These are phyloP conservation scores for Andrena flavipes DNA, from an alignment of 2,888 invertebrate genomes.

Conservation along the genomic window DNA sequence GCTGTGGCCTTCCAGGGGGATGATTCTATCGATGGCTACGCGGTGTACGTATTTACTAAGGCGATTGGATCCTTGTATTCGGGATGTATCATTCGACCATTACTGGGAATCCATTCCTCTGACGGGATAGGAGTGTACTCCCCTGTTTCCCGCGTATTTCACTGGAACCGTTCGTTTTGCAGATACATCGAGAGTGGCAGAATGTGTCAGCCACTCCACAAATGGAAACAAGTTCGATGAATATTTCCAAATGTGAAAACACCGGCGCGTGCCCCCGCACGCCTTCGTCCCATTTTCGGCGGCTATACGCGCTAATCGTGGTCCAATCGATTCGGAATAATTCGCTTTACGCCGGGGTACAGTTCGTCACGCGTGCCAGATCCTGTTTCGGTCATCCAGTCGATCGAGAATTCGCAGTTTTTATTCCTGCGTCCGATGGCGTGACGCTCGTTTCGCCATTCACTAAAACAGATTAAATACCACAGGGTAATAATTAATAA, in stretches of 20 bases:
- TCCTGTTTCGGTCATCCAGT: slow-evolving; percentile 6
- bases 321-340: slow-evolving; percentile 41
- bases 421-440: neutral
- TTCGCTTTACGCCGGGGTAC: slow-evolving; percentile 11
- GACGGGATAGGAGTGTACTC: too few relatives aligned
- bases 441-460: neutral
- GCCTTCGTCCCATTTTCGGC: slow-evolving; percentile 9
- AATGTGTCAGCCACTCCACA: too few relatives aligned
- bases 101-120: too few relatives aligned
- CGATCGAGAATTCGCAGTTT: slow-evolving; percentile 2
- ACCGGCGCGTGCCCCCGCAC: slow-evolving; percentile 6
- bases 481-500: slow-evolving; percentile 40
- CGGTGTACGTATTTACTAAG: neutral
- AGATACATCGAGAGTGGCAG: too few relatives aligned
- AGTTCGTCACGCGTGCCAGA: slow-evolving; percentile 26
- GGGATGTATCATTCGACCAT: neutral
- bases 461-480: slow-evolving; percentile 11
- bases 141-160: too few relatives aligned
- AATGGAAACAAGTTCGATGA: slow-evolving; percentile 11
- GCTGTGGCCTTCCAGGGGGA: neutral
- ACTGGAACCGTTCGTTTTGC: too few relatives aligned
- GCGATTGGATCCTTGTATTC: neutral
- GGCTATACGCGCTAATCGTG: slow-evolving; percentile 17
- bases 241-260: slow-evolving; percentile 26
- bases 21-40: neutral